These are phyloP conservation scores for Laothoe populi DNA, from an alignment of 2,888 invertebrate genomes.

Conservation along the genomic window DNA sequence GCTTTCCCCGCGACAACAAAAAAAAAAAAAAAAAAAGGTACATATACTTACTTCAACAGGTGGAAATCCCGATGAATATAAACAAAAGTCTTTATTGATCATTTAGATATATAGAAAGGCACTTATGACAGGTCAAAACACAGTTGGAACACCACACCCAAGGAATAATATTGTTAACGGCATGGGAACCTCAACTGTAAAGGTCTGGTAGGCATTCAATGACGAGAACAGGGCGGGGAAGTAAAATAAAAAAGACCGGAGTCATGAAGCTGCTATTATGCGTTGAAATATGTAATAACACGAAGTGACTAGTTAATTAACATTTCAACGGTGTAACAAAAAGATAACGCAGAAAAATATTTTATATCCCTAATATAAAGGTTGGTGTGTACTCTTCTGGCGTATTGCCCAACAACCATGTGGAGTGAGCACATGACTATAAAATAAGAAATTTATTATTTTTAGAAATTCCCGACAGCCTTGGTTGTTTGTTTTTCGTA, in stretches of 20 bases:
- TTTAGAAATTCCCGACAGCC: neutral
- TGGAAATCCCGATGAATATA: too few relatives aligned
- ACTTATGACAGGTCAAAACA: too few relatives aligned
- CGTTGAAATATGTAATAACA: neutral
- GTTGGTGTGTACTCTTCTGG: neutral
- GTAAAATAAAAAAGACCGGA: neutral
- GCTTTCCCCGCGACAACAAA: too few relatives aligned
- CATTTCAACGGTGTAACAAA: neutral
- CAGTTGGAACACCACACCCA: too few relatives aligned
- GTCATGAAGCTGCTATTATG: neutral
- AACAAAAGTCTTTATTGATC: too few relatives aligned
- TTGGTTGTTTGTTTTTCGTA: neutral
- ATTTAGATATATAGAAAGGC: too few relatives aligned
- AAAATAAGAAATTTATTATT: slow-evolving; percentile 22
- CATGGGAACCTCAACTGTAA: too few relatives aligned
- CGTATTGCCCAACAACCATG: neutral
- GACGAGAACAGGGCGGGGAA: neutral
- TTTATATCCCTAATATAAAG: neutral
- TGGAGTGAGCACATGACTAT: neutral
- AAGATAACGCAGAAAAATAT: neutral
- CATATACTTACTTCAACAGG: too few relatives aligned
- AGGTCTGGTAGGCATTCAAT: too few relatives aligned
- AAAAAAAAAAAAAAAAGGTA: too few relatives aligned
- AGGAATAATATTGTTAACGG: too few relatives aligned
- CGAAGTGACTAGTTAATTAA: neutral